Conservation (phyloP, 1,140 invertebrate species). For the Anagrus nilaparvatae region DNA sequence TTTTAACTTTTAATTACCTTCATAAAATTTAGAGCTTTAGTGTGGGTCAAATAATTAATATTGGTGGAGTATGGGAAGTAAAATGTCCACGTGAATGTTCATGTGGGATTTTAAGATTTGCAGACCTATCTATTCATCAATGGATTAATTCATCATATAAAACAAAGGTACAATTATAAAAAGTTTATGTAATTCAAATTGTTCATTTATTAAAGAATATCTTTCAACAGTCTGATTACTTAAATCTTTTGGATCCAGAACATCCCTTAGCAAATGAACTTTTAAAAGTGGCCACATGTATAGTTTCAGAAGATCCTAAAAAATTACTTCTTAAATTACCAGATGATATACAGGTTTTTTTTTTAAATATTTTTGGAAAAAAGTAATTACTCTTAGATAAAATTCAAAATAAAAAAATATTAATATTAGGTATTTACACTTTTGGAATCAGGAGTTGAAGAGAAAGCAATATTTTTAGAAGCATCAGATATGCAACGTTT, state of each 20-base stretch:
- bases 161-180: constrained; percentile 14
- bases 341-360: constrained; percentile 43
- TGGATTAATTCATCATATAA: constrained; percentile 23
- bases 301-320: constrained; percentile 40
- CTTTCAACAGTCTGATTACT: constrained; percentile 2
- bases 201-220: neutral
- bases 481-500: constrained; percentile 44
- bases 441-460: constrained; percentile 40
- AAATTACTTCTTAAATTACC: constrained; percentile 42
- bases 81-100: constrained; percentile 32
- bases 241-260: constrained; percentile 9
- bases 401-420: constrained; percentile 1
- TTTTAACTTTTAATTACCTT: constrained; percentile 4
- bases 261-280: constrained; percentile 27
- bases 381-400: neutral
- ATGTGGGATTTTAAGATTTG: constrained; percentile 29
- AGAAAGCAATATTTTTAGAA: constrained; percentile 35
- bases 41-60: constrained; percentile 25
- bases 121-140: constrained; percentile 30
- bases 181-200: neutral
- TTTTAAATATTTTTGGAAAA: constrained; percentile 2
- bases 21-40: constrained; percentile 18
- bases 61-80: constrained; percentile 29
- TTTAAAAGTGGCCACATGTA: constrained; percentile 47
- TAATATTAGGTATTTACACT: constrained; percentile 41